phyloP scores from a whole-genome alignment of 2,888 invertebrate species.

The Patella caerulea region DNA sequence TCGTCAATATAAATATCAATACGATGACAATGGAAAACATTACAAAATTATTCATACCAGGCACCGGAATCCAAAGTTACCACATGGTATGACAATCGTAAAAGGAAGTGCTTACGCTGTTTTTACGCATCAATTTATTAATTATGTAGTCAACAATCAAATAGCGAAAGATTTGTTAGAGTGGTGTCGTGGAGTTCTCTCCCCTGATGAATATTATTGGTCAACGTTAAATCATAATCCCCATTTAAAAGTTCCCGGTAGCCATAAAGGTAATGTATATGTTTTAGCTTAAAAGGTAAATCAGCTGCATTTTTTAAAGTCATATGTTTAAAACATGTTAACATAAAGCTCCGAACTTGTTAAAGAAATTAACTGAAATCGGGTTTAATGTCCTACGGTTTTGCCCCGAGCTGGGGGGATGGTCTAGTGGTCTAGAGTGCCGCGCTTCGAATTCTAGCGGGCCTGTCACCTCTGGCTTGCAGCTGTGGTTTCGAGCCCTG shows the following conservation, averaged over 20 bases:
- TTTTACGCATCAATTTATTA: slow-evolving; percentile 65
- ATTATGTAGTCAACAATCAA: slow-evolving; percentile 58
- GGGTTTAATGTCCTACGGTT: too few species aligned
- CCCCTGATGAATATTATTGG: slow-evolving; percentile 71
- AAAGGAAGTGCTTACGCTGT: slow-evolving; percentile 69
- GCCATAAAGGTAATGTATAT: slow-evolving; percentile 56
- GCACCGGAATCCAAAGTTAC: slow-evolving; percentile 36
- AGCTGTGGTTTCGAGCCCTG: too few species aligned
- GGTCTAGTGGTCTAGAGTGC: too few species aligned
- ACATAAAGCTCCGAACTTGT: too few species aligned
- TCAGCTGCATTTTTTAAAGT: too few species aligned
- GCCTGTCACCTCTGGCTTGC: too few species aligned
- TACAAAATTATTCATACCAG: slow-evolving; percentile 40
- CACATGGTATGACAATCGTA: slow-evolving; percentile 45
- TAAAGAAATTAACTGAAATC: too few species aligned
- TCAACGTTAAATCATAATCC: slow-evolving; percentile 68
- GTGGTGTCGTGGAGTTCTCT: slow-evolving; percentile 65
- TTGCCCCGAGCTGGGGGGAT: too few species aligned
- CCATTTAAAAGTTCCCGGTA: slow-evolving; percentile 60
- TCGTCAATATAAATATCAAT: slow-evolving; percentile 28
- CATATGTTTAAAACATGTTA: too few species aligned
- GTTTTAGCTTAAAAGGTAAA: too few species aligned
- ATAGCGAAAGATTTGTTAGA: slow-evolving; percentile 58
- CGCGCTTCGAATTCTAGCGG: too few species aligned
- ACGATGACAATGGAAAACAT: slow-evolving; percentile 22